phyloP scores from a whole-genome alignment of 2,888 invertebrate species.

The Masnerella sp. region DNA sequence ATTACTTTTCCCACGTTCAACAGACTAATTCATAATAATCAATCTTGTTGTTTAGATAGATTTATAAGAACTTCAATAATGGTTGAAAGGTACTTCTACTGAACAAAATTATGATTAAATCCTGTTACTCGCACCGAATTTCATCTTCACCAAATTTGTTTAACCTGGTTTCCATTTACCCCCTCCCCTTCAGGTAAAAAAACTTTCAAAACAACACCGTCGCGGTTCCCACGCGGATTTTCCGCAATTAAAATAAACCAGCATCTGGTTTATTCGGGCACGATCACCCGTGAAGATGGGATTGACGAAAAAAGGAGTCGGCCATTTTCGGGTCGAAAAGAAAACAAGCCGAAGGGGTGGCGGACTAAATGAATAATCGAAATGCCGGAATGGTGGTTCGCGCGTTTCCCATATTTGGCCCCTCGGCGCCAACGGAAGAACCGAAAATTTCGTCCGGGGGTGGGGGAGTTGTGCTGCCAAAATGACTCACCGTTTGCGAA shows the following conservation, averaged over 20 bases:
- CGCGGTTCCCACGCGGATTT: slow-evolving; percentile 16
- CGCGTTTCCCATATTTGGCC: slow-evolving; percentile 60
- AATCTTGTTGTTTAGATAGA: too few species aligned
- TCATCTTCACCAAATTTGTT: too few species aligned
- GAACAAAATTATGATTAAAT: too few species aligned
- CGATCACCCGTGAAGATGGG: slow-evolving; percentile 33
- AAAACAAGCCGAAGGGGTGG: slow-evolving; percentile 57
- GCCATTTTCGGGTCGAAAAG: slow-evolving; percentile 19
- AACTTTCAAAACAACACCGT: background rate
- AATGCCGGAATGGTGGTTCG: slow-evolving; percentile 60
- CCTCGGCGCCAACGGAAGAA: slow-evolving; percentile 48
- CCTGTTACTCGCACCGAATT: too few species aligned
- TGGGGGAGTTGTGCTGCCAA: slow-evolving; percentile 42
- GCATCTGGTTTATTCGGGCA: slow-evolving; percentile 15
- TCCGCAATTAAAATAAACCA: slow-evolving; percentile 22
- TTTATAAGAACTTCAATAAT: too few species aligned
- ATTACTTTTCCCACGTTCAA: too few species aligned
- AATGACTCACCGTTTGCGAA: slow-evolving; percentile 75
- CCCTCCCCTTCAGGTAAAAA: too few species aligned
- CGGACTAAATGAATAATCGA: slow-evolving; percentile 65
- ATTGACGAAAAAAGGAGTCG: slow-evolving; percentile 8
- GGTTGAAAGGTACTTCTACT: too few species aligned
- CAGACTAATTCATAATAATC: too few species aligned
- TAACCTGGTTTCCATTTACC: too few species aligned
- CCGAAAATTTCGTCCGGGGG: slow-evolving; percentile 60